phyloP scores from a whole-genome alignment of 2,113 vertebrate genomes.

The Oreotragus oreotragus region DNA sequence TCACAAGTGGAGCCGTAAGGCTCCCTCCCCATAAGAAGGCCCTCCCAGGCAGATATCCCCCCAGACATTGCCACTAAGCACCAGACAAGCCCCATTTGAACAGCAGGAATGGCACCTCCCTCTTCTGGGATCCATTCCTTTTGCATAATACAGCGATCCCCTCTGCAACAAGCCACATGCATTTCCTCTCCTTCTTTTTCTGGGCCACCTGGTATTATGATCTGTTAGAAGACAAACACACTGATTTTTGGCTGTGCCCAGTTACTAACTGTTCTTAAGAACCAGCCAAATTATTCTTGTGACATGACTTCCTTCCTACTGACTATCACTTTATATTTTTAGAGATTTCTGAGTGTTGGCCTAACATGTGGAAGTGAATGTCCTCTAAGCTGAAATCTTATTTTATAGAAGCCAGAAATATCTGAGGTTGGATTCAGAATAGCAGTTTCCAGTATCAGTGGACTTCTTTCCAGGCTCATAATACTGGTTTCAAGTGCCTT shows the following conservation, averaged over 20 bases:
- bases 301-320: conserved; percentile 42
- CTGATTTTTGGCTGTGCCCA: conserved; percentile 29
- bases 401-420: conserved; percentile 30
- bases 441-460: neutral
- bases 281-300: conserved; percentile 56
- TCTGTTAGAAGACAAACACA: conserved; percentile 64
- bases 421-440: neutral
- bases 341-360: conserved; percentile 29
- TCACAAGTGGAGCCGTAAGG: neutral
- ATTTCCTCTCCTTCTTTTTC: neutral
- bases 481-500: neutral
- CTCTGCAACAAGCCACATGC: neutral
- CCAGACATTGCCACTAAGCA: neutral
- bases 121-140: neutral
- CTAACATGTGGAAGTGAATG: neutral
- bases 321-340: conserved; percentile 49
- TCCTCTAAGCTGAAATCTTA: neutral
- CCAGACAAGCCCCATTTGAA: neutral
- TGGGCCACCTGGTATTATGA: conserved; percentile 47
- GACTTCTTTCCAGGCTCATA: neutral
- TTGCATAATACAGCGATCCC: neutral
- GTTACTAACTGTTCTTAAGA: conserved; percentile 64
- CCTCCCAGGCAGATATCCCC: neutral
- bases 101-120: neutral
- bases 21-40: neutral